A percentile compares a stretch with the other conserved stretches of the same genome.
These are phyloP conservation scores for Rhagonycha lutea DNA, from an alignment of 2,888 invertebrate genomes.

Conservation along the genomic window DNA sequence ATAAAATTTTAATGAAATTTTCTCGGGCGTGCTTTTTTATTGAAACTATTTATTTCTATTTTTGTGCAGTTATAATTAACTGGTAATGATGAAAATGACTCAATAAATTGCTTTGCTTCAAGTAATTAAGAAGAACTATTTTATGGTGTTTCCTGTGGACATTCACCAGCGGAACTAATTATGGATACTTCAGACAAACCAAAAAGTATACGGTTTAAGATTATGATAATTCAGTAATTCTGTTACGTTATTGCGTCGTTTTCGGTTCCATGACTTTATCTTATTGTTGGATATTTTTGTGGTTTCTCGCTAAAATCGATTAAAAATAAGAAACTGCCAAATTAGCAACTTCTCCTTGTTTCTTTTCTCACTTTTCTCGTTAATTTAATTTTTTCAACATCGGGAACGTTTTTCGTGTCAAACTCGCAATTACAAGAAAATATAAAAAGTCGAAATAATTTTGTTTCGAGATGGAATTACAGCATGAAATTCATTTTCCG, in stretches of 20 bases:
- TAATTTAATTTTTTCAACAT: not conserved
- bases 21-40: not conserved
- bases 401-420: not conserved
- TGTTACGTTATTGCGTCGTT: not conserved
- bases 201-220: not conserved
- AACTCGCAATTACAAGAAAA: not conserved
- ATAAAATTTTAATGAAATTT: not conserved
- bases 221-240: not conserved
- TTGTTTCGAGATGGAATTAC: not conserved
- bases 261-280: not conserved
- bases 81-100: not conserved
- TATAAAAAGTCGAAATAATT: not conserved
- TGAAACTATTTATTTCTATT: not conserved
- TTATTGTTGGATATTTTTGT: not conserved
- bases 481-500: not conserved
- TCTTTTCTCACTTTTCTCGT: not conserved
- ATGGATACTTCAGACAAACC: conserved; percentile 2
- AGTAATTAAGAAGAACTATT: conserved; percentile 7
- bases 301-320: not conserved
- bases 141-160: conserved; percentile 9
- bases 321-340: not conserved
- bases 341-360: not conserved
- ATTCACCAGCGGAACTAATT: conserved; percentile 10
- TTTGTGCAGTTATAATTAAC: not conserved
- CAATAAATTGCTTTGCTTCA: not conserved